Base-by-base conservation (phyloP, 2,113 vertebrate genomes). In the Leucopsar rothschildi region DNA sequence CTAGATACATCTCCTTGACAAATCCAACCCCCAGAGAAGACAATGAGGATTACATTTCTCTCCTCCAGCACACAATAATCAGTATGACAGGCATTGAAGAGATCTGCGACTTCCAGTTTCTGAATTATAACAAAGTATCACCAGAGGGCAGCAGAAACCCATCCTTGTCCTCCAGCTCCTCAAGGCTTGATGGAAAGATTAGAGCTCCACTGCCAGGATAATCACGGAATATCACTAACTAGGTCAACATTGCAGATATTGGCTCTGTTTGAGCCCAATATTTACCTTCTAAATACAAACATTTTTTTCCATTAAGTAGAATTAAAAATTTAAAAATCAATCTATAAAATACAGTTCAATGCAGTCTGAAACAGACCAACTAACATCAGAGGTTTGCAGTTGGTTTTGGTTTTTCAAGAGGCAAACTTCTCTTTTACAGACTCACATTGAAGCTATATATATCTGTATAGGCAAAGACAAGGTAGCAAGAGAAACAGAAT, bases 91-190 rank as follows among this genome's bases (percentile, higher is more conserved):
- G 6, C 29, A 80, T 1, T 11, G 15, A 28, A 73, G 18, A 39
- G 6, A 70, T 6, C 20, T 3, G 4, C 11, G 52, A 57, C 19
- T 47, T 76, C 27, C 24, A 68, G 40, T 84, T 84, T 56, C 53
- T 85, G 57, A 79, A 82, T 92, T 79, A 44, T 10, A 21, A 55
- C 42, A 57, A 92, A 82, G 59, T 28, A 66, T 85, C 87, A 87
- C 24, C 61, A 97, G 86, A 68, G 96, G 91, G 90, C 92, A 70
- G 76, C 12, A 97, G 69, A 94, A 94, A 90, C 11, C 52, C 6
- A 2, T 39, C 23, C 61, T 50, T 68, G 35, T 35, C 44, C 55
- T 77, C 35, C 31, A 44, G 3, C 10, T 66, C 35, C 45, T 65
- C 29, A 21, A 73, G 31, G 12, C 16, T 57, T 12, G 40, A 78